Evolutionary conservation across 2,888 invertebrate species (phyloP), one percentile per base, ranked within the genome.

Genomic region (Dimorphilus gyrociliatus): DNA sequence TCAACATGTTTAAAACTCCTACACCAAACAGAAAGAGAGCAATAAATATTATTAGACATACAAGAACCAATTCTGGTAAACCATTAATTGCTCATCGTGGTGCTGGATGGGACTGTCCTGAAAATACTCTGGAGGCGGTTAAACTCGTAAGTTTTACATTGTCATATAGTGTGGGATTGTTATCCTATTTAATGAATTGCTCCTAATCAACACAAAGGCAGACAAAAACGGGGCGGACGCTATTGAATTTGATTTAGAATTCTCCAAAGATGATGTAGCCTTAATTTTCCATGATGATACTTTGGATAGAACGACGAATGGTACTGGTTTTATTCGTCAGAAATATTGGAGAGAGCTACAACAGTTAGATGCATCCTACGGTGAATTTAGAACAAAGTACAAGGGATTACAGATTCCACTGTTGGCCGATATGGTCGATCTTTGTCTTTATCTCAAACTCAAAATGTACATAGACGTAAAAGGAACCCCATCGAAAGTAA

Each of bases 391-490:
- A n/a, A n/a, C n/a, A n/a, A n/a, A n/a, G n/a, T n/a, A n/a, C n/a
- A n/a, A n/a, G n/a, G n/a, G n/a, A n/a, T n/a, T n/a, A n/a, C n/a
- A 51, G 33, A 69, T 81, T 19, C 76, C 81, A 29, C 67, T 74
- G 3, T 65, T 84, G 33, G 74, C 78, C 14, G 75, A 78, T 10
- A 73, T 74, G 1, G 63, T 82, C 29, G 66, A 72, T 34, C 73
- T 71, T 51, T 68, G 79, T 41, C 50, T 79, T 27, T 61, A 68
- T 2, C 68, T 73, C 32, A 70, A 74, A n/a, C 70, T 78, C 36
- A 70, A 70, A 42, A 69, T 81, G 63, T 74, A 82, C 38, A 76
- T 84, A 43, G 82, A 84, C 50, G 66, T 82, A 24, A 82, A 82
- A 54, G 76, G 73, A 12, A 30, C n/a, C 8, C 8, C 8, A 10